A percentile compares a stretch with the other conserved stretches of the same genome.
Conservation (phyloP, 2,113 vertebrate species). For the Aythya baeri region DNA sequence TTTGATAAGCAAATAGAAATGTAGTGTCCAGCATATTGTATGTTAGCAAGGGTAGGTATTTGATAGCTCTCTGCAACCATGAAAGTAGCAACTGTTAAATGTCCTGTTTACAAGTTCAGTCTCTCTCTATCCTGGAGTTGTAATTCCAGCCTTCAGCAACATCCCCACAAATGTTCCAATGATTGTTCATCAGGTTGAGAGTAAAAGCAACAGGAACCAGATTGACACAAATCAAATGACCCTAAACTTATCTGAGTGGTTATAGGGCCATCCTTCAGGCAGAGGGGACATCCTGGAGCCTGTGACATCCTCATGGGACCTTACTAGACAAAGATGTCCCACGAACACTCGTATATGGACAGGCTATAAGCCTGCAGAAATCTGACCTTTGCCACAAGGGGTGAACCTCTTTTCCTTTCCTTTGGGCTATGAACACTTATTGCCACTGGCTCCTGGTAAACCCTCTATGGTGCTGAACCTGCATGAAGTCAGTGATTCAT, state of each 20-base stretch:
- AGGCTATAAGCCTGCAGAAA: conserved; percentile 72
- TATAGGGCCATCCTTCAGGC: conserved; percentile 69
- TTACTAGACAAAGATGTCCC: conserved; percentile 66
- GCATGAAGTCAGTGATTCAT: conserved; percentile 45
- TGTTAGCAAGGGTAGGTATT: not conserved
- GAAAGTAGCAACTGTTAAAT: conserved; percentile 48
- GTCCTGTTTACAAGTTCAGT: conserved; percentile 58
- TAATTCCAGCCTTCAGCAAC: conserved; percentile 48
- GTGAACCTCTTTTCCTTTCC: conserved; percentile 73
- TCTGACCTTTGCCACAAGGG: conserved; percentile 81
- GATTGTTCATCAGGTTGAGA: conserved; percentile 45
- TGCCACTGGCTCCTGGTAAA: conserved; percentile 32
- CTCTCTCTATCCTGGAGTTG: not conserved
- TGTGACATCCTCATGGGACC: conserved; percentile 74
- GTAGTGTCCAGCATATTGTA: not conserved
- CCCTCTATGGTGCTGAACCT: conserved; percentile 47
- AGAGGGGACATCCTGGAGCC: conserved; percentile 76
- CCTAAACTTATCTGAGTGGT: conserved; percentile 71
- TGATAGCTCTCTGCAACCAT: not conserved
- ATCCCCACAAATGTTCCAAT: conserved; percentile 40
- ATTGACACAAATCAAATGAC: conserved; percentile 71
- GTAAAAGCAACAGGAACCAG: conserved; percentile 73
- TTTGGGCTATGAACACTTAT: conserved; percentile 41
- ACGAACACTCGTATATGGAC: conserved; percentile 60
- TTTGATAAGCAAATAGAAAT: conserved; percentile 34